Conservation (phyloP, 2,888 invertebrate species). For the Archips crataeganus region DNA sequence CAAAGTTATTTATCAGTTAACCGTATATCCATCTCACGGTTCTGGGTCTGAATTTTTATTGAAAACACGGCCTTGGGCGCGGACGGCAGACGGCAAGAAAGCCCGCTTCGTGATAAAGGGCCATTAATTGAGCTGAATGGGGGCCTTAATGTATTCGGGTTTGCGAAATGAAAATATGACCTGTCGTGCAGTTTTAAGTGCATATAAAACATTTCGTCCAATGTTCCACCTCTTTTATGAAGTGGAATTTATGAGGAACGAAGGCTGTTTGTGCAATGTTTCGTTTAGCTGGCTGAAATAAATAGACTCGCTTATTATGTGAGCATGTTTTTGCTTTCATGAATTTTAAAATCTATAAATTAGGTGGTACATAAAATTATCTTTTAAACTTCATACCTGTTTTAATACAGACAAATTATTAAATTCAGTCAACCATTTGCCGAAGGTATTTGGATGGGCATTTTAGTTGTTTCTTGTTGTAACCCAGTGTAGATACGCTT, state of each 20-base stretch:
- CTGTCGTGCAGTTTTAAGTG: conserved; percentile 41
- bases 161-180: conserved; percentile 41
- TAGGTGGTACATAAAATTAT: not conserved
- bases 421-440: not conserved
- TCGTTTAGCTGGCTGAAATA: conserved; percentile 32
- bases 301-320: conserved; percentile 20
- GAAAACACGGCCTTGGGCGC: conserved; percentile 54
- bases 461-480: no score
- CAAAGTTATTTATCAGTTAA: conserved; percentile 74
- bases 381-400: not conserved
- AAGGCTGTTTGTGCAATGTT: conserved; percentile 36
- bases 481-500: no score
- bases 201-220: conserved; percentile 39
- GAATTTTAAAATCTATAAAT: conserved; percentile 7
- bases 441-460: no score
- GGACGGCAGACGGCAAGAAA: conserved; percentile 20
- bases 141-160: conserved; percentile 39
- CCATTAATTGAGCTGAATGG: conserved; percentile 39
- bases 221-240: conserved; percentile 29
- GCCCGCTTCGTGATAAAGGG: conserved; percentile 35
- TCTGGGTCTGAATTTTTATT: conserved; percentile 68
- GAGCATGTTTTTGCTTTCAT: conserved; percentile 11
- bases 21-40: conserved; percentile 67
- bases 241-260: conserved; percentile 36
- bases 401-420: not conserved